Evolutionary conservation across 2,888 invertebrate species (phyloP), one percentile per base, ranked within the genome.

Genomic region (Caenorhabditis japonica): DNA sequence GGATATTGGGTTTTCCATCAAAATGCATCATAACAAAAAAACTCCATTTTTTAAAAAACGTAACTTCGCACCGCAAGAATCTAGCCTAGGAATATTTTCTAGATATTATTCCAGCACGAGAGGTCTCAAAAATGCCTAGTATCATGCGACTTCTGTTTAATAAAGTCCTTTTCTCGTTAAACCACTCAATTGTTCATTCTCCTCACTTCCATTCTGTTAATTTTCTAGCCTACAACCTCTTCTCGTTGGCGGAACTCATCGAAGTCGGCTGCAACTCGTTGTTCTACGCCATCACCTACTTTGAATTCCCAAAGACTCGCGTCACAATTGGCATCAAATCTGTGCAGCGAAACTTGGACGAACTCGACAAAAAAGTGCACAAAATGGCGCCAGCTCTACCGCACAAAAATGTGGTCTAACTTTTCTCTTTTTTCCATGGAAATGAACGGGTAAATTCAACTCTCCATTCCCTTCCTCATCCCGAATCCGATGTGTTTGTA

Each of bases 161-260:
- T 38, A 23, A 43, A 2, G 10, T 21, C 43, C 4, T 17, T 4
- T 39, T 33, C 13, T 15, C 30, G 34, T 55, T 23, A 23, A 30
- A 41, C 25, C 19, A 56, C 27, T 15, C 33, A 10, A 49, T 17
- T 13, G 5, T 30, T 25, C 17, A 46, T 13, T 10, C 19, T 23
- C 12, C 13, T 15, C n/a, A 39, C 23, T 17, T 53, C n/a, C 19
- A 41, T 21, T 25, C 23, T 10, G 5, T n/a, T 30, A 12, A 13
- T 33, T 53, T 77, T 83, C 33, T 64, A 85, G 85, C 84, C 7
- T 85, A 86, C 73, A 71, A 76, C 49, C 59, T 81, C 8, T 85
- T 85, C 68, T 83, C 85, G 0, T 49, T 86, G 10, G 84, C 84
- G 10, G 85, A 85, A 64, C 82, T 84, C 46, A 76, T 84, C 17